These are phyloP conservation scores for Oreortyx pictus DNA, from an alignment of 2,797 vertebrate genomes.

Conservation along the genomic window DNA sequence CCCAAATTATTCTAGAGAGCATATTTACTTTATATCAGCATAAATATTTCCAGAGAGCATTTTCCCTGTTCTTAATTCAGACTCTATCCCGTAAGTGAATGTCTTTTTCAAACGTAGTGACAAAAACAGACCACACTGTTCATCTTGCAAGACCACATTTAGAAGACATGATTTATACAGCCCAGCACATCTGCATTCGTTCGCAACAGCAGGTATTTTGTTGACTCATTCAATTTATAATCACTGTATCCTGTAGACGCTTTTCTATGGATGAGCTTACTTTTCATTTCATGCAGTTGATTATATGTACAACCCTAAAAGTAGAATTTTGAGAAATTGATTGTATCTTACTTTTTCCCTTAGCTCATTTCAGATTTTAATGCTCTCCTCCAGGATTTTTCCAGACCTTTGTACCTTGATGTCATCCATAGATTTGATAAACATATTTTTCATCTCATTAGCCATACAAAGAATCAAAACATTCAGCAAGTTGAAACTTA, in stretches of 20 bases:
- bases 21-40: background rate
- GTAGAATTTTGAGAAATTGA: background rate
- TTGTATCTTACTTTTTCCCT: background rate
- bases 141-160: background rate
- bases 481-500: background rate
- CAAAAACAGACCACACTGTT: background rate
- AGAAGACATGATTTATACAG: background rate
- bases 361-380: slow-evolving; percentile 11
- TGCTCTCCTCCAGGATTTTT: background rate
- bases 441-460: slow-evolving; percentile 22
- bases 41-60: background rate
- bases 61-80: background rate
- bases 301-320: background rate
- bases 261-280: background rate
- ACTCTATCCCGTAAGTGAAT: background rate
- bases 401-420: background rate
- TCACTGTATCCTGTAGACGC: background rate
- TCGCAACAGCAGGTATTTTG: background rate
- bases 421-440: slow-evolving; percentile 11
- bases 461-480: background rate
- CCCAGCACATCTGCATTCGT: background rate
- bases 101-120: background rate
- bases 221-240: background rate
- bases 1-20: background rate
- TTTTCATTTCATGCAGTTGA: background rate